Evolutionary conservation across 2,888 invertebrate genomes (phyloP).

Genomic region (Leucophenga montana): DNA sequence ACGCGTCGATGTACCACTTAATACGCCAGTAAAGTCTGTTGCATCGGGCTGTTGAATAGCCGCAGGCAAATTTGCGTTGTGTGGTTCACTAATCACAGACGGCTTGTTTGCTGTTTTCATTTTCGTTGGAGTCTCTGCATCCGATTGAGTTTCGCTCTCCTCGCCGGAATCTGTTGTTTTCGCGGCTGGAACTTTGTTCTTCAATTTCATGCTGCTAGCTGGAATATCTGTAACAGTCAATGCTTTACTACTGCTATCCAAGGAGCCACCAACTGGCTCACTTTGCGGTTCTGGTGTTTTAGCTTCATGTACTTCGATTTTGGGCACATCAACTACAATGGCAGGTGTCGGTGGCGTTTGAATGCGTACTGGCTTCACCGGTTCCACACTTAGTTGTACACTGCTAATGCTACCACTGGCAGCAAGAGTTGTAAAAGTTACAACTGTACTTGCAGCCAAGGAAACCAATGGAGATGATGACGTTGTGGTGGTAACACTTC

Average conservation of each 20-base stretch:
- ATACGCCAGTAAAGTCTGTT: slow-evolving; percentile 68
- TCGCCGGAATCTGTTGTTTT: slow-evolving; percentile 51
- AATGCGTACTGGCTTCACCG: background rate
- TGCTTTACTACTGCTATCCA: background rate
- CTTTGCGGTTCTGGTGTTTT: slow-evolving; percentile 44
- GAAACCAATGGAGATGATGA: slow-evolving; percentile 19
- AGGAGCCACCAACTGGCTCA: background rate
- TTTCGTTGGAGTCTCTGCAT: background rate
- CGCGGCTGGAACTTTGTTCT: background rate
- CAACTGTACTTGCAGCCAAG: background rate
- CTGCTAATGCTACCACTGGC: background rate
- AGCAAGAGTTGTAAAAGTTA: background rate
- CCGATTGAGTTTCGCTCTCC: slow-evolving; percentile 37
- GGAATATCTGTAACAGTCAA: background rate
- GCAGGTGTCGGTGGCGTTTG: background rate
- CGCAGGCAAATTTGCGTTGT: slow-evolving; percentile 64
- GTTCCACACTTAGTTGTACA: background rate
- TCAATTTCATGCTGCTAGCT: background rate
- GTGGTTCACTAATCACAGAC: slow-evolving; percentile 22
- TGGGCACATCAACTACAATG: slow-evolving; percentile 46
- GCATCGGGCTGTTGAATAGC: slow-evolving; percentile 68
- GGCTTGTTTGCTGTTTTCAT: background rate
- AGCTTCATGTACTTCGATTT: slow-evolving; percentile 56
- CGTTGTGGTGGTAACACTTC: background rate
- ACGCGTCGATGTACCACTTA: slow-evolving; percentile 62